Evolutionary conservation across 2,113 vertebrate genomes (phyloP).

Genomic region (Origma solitaria): DNA sequence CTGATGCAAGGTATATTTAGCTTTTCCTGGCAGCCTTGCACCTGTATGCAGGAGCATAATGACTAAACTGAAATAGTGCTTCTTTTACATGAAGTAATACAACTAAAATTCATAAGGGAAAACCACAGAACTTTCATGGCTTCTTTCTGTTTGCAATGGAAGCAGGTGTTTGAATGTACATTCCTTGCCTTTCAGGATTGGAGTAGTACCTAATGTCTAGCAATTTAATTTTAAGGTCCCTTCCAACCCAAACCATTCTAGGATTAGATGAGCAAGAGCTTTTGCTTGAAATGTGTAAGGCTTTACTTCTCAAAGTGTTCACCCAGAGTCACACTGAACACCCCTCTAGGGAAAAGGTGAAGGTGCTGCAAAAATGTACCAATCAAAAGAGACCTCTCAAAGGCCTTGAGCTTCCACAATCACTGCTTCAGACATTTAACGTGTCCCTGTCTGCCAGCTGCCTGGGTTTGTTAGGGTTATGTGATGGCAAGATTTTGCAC

Average conservation of each 20-base stretch:
- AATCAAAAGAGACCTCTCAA: background rate
- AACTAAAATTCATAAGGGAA: background rate
- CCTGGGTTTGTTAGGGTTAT: fast-evolving
- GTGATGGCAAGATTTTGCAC: background rate
- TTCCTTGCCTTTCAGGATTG: background rate
- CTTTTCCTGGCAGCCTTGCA: background rate
- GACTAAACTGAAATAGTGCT: background rate
- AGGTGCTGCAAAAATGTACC: background rate
- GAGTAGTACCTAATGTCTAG: background rate
- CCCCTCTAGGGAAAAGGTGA: background rate
- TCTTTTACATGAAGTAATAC: background rate
- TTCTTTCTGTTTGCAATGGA: background rate
- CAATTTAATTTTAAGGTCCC: background rate
- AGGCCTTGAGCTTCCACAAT: background rate
- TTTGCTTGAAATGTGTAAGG: background rate
- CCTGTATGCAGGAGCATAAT: background rate
- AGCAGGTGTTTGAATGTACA: background rate
- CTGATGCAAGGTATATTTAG: background rate
- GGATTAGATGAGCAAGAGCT: background rate
- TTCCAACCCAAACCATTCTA: background rate
- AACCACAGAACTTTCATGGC: background rate
- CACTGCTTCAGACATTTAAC: background rate
- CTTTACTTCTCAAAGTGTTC: background rate
- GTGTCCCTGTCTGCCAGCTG: background rate
- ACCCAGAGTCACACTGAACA: background rate